These are phyloP conservation scores for Pantherophis guttatus DNA, from an alignment of 2,113 vertebrate genomes.

Conservation along the genomic window DNA sequence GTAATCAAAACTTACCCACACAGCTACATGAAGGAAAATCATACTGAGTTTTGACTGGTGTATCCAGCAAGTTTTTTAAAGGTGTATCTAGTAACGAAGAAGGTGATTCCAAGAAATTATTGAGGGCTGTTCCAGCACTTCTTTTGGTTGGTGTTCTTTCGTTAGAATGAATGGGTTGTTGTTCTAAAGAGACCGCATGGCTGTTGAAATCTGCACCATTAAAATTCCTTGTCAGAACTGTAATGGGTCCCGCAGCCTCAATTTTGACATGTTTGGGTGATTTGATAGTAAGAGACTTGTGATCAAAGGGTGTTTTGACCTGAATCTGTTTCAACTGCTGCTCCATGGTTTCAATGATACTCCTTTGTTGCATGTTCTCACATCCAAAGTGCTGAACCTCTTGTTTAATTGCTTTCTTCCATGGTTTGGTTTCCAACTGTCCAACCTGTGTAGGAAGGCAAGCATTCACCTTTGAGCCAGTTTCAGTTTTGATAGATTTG, in stretches of 20 bases:
- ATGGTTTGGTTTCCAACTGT: slow-evolving; percentile 67
- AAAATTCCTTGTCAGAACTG: slow-evolving; percentile 79
- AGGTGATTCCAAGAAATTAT: slow-evolving; percentile 91
- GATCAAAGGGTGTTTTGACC: slow-evolving; percentile 87
- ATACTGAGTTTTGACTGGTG: slow-evolving; percentile 94
- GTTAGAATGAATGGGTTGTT: slow-evolving; percentile 59
- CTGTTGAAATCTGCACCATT: slow-evolving; percentile 68
- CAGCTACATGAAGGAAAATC: slow-evolving; percentile 95
- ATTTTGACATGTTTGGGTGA: slow-evolving; percentile 87
- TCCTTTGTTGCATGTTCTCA: slow-evolving; percentile 74
- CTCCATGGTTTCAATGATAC: slow-evolving; percentile 93
- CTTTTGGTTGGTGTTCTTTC: slow-evolving; percentile 87
- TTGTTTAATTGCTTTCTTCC: slow-evolving; percentile 79
- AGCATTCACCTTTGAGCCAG: slow-evolving; percentile 70
- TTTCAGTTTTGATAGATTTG: slow-evolving; percentile 80
- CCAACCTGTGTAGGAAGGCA: slow-evolving; percentile 60
- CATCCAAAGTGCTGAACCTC: slow-evolving; percentile 76
- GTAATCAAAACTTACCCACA: slow-evolving; percentile 82
- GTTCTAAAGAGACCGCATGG: slow-evolving; percentile 61
- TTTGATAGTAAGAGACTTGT: slow-evolving; percentile 81
- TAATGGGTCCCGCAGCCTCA: slow-evolving; percentile 84
- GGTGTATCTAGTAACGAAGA: slow-evolving; percentile 81
- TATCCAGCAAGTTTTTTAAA: slow-evolving; percentile 87
- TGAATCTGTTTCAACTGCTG: slow-evolving; percentile 89
- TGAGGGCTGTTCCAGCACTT: slow-evolving; percentile 83